These are phyloP conservation scores for Geotrypetes seraphini DNA, from an alignment of 2,797 vertebrate genomes.

Conservation along the genomic window DNA sequence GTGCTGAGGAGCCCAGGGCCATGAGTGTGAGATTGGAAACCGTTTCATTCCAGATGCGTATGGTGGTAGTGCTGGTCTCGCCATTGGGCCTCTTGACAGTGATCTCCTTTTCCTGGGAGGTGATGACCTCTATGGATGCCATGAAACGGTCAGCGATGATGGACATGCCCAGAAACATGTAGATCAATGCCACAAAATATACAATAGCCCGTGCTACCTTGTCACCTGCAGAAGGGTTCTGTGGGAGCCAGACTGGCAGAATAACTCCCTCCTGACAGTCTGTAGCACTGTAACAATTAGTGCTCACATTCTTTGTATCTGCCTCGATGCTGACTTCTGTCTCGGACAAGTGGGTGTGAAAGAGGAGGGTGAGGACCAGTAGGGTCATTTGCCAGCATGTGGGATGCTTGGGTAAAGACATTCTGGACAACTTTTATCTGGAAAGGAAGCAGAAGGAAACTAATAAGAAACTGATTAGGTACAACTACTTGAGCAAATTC, in stretches of 20 bases:
- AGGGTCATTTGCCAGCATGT: rapidly evolving
- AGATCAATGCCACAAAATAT: slow-evolving; percentile 71
- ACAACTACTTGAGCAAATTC: too few species aligned
- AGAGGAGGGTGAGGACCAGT: neutral
- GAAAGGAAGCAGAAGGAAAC: too few species aligned
- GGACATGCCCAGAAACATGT: slow-evolving; percentile 80
- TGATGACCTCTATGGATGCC: slow-evolving; percentile 79
- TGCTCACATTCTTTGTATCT: neutral
- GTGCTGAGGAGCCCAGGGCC: slow-evolving; percentile 72
- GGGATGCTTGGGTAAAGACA: too few species aligned
- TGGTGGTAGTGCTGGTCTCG: slow-evolving; percentile 66
- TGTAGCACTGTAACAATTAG: neutral
- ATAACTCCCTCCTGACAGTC: slow-evolving; percentile 63
- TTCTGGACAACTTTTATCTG: too few species aligned
- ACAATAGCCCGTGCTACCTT: slow-evolving; percentile 74
- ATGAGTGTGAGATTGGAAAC: slow-evolving; percentile 76
- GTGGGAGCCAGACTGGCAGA: slow-evolving; percentile 70
- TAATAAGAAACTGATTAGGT: too few species aligned
- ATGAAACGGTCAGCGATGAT: slow-evolving; percentile 78
- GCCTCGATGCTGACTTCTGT: neutral
- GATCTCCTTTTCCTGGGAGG: slow-evolving; percentile 73
- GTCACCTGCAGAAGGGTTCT: slow-evolving; percentile 71
- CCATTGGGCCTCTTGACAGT: slow-evolving; percentile 66
- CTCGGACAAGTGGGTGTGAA: neutral
- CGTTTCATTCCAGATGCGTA: slow-evolving; percentile 75